Conservation (phyloP, 2,797 vertebrate genomes). For the Sparidentex hasta region DNA sequence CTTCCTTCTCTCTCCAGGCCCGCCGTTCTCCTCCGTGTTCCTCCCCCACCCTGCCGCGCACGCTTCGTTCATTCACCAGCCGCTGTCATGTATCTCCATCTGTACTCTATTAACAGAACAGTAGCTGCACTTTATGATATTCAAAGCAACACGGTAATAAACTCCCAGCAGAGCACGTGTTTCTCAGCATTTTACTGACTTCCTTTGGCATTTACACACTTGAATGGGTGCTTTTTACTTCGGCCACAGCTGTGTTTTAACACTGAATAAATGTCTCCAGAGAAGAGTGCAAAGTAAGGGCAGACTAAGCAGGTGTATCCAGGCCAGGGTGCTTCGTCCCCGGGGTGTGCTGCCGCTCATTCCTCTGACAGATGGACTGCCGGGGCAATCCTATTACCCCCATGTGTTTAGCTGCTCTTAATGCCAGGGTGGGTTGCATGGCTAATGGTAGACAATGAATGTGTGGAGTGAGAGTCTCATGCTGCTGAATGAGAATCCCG, state of each 20-base stretch:
- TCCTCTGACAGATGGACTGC: slow-evolving; percentile 81
- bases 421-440: slow-evolving; percentile 75
- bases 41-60: slow-evolving; percentile 60
- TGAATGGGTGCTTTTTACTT: slow-evolving; percentile 37
- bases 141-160: slow-evolving; percentile 56
- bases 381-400: slow-evolving; percentile 85
- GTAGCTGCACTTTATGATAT: slow-evolving; percentile 51
- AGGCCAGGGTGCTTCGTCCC: slow-evolving; percentile 67
- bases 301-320: slow-evolving; percentile 70
- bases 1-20: slow-evolving; percentile 51
- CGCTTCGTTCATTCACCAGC: slow-evolving; percentile 57
- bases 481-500: slow-evolving; percentile 57
- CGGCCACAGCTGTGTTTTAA: slow-evolving; percentile 51
- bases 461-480: slow-evolving; percentile 63
- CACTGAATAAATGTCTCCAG: slow-evolving; percentile 60
- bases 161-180: slow-evolving; percentile 29
- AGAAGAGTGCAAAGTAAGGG: slow-evolving; percentile 59
- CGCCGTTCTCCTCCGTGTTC: slow-evolving; percentile 37
- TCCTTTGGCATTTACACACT: slow-evolving; percentile 60
- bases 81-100: slow-evolving; percentile 72
- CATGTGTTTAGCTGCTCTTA: slow-evolving; percentile 78
- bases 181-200: slow-evolving; percentile 43
- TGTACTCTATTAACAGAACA: slow-evolving; percentile 68
- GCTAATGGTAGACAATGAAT: slow-evolving; percentile 63
- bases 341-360: slow-evolving; percentile 71